These are phyloP conservation scores for Sepiola atlantica DNA, from an alignment of 2,888 invertebrate genomes.

Conservation along the genomic window DNA sequence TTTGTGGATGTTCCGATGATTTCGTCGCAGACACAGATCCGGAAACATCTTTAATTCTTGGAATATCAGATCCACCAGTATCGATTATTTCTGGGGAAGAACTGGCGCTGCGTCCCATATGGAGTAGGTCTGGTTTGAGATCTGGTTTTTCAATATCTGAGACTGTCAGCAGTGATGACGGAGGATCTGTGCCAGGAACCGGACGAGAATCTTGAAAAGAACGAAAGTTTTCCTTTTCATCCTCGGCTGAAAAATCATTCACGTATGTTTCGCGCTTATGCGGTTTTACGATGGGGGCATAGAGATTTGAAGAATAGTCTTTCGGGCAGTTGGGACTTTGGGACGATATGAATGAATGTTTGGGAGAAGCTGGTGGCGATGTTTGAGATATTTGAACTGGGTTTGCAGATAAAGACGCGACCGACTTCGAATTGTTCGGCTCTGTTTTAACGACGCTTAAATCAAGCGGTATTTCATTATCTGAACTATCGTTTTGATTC, in stretches of 20 bases:
- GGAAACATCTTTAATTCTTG: neutral
- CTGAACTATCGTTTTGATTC: neutral
- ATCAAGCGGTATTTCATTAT: neutral
- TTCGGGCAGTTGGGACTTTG: neutral
- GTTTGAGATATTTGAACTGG: neutral
- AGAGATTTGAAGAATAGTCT: neutral
- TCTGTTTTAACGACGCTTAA: slow-evolving; percentile 38
- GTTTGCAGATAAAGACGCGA: neutral
- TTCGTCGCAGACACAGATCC: neutral
- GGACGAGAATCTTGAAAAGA: neutral
- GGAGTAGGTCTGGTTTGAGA: neutral
- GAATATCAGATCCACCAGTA: neutral
- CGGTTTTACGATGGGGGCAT: neutral
- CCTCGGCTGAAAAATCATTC: neutral
- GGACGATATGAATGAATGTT: neutral
- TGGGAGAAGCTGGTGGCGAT: neutral
- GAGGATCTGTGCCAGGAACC: neutral
- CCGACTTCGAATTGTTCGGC: neutral
- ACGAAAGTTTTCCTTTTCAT: neutral
- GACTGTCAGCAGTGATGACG: neutral
- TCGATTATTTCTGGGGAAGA: neutral
- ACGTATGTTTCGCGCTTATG: neutral
- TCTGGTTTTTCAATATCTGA: neutral
- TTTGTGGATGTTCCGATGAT: neutral
- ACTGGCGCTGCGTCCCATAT: neutral